phyloP scores from a whole-genome alignment of 2,113 vertebrate species.

The Phaethornis superciliosus region DNA sequence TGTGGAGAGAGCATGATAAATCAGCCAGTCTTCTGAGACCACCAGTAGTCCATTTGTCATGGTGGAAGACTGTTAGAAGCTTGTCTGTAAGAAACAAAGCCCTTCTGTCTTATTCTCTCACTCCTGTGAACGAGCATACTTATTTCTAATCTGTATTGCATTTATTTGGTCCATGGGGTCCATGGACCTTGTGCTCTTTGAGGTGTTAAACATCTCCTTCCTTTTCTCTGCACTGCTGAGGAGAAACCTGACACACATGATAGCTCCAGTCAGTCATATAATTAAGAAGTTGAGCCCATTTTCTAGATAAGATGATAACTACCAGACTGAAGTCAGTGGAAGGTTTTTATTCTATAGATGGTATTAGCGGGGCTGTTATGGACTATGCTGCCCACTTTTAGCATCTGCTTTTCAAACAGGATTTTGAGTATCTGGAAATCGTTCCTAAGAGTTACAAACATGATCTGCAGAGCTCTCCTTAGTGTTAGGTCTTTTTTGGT shows the following conservation, averaged over 20 bases:
- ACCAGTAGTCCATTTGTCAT: neutral
- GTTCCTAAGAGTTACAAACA: neutral
- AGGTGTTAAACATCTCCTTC: neutral
- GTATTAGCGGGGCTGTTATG: neutral
- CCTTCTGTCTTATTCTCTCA: neutral
- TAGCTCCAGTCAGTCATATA: neutral
- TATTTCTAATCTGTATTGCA: neutral
- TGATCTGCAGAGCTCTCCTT: neutral
- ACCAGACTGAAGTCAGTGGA: neutral
- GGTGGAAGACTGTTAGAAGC: neutral
- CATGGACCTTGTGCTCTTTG: neutral
- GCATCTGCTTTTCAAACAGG: neutral
- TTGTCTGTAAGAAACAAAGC: neutral
- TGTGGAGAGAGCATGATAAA: neutral
- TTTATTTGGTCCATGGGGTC: neutral
- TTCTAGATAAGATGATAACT: neutral
- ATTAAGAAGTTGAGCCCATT: neutral
- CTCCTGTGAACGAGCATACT: fast-evolving
- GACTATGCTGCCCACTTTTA: neutral
- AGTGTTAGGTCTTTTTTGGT: neutral
- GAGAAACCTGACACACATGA: neutral
- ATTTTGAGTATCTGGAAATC: neutral
- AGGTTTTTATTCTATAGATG: neutral
- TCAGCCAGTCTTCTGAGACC: neutral
- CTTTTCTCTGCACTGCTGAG: neutral